phyloP scores from a whole-genome alignment of 1,140 invertebrate genomes.

The Orius insidiosus region DNA sequence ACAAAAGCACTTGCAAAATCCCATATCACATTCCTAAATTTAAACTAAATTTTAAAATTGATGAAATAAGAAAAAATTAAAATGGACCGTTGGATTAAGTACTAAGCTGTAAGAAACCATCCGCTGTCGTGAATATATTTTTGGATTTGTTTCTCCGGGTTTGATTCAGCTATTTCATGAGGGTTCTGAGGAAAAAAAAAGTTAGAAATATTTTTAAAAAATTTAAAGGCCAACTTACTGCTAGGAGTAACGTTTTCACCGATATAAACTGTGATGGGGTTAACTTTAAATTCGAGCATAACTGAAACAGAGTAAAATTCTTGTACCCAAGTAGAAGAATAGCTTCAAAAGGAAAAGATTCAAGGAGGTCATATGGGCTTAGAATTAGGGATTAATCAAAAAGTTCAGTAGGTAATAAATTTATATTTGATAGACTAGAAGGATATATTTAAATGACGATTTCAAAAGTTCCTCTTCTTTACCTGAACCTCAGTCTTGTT shows the following conservation, averaged over 20 bases:
- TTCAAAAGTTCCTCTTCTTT: slow-evolving; percentile 3
- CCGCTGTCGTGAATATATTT: slow-evolving; percentile 4
- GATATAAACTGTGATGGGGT: slow-evolving; percentile 36
- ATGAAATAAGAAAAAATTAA: no score
- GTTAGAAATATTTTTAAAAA: neutral
- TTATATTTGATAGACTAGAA: neutral
- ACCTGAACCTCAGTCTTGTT: slow-evolving; percentile 28
- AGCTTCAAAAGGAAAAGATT: neutral
- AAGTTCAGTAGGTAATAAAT: neutral
- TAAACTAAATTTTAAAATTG: no score
- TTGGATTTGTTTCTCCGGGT: slow-evolving; percentile 12
- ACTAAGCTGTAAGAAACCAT: no score
- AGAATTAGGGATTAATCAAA: neutral
- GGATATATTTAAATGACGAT: slow-evolving; percentile 1
- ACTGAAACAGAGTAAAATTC: slow-evolving; percentile 24
- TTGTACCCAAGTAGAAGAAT: slow-evolving; percentile 7
- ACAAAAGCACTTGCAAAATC: no score
- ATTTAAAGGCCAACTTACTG: slow-evolving; percentile 22
- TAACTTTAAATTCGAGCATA: slow-evolving; percentile 34
- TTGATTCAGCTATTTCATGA: neutral
- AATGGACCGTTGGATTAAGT: no score
- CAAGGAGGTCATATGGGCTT: neutral
- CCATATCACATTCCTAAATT: no score
- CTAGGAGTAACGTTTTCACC: slow-evolving; percentile 32
- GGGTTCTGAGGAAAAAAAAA: slow-evolving; percentile 9